Evolutionary conservation across 1,140 invertebrate genomes (phyloP).

Genomic region (Rhyzopertha dominica): DNA sequence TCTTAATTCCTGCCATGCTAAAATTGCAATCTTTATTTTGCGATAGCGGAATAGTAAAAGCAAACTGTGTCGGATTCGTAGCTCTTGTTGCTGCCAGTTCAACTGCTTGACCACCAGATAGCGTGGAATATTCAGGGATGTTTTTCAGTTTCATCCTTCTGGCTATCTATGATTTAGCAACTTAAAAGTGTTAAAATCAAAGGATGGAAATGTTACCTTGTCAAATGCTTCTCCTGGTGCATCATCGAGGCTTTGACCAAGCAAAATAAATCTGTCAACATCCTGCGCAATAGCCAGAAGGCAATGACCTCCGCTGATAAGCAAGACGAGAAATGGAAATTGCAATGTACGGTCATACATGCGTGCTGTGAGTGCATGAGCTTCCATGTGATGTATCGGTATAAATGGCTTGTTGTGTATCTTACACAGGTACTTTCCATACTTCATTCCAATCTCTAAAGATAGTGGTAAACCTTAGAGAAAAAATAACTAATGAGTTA

Average conservation of each 20-base stretch:
- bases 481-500: slow-evolving; percentile 6
- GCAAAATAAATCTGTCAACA: slow-evolving; percentile 70
- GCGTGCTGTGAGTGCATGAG: slow-evolving; percentile 87
- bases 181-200: slow-evolving; percentile 4
- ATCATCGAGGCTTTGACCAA: slow-evolving; percentile 77
- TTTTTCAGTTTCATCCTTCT: slow-evolving; percentile 80
- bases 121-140: slow-evolving; percentile 63
- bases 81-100: slow-evolving; percentile 73
- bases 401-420: slow-evolving; percentile 78
- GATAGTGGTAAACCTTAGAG: slow-evolving; percentile 65
- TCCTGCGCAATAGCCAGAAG: slow-evolving; percentile 72
- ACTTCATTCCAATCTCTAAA: slow-evolving; percentile 73
- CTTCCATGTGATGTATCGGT: slow-evolving; percentile 98
- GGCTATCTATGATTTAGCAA: slow-evolving; percentile 66
- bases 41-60: slow-evolving; percentile 58
- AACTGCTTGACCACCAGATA: slow-evolving; percentile 80
- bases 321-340: slow-evolving; percentile 85
- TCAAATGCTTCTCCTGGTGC: slow-evolving; percentile 89
- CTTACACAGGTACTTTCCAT: slow-evolving; percentile 74
- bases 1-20: slow-evolving; percentile 75
- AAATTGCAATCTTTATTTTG: slow-evolving; percentile 73
- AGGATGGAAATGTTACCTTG: slow-evolving; percentile 56
- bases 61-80: slow-evolving; percentile 59
- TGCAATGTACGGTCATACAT: slow-evolving; percentile 60
- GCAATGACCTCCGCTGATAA: slow-evolving; percentile 92